These are phyloP conservation scores for Mesorhabditis spiculigera DNA, from an alignment of 2,888 invertebrate genomes.

Conservation along the genomic window DNA sequence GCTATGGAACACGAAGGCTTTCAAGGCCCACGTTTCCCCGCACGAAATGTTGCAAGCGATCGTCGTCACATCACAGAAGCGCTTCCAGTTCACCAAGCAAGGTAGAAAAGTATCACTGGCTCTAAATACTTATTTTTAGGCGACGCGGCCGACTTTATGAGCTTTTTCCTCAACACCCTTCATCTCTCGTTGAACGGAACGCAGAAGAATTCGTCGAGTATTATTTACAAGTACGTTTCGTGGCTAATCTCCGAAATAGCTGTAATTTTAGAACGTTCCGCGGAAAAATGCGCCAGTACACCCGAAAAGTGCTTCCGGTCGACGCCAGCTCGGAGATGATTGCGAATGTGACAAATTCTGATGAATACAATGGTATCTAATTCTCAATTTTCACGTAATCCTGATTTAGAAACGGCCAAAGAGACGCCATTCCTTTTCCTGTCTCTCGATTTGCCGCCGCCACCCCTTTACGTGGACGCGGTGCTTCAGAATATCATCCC, in stretches of 20 bases:
- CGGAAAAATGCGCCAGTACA: conserved; percentile 66
- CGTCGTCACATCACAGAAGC: conserved; percentile 91
- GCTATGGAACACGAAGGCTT: conserved; percentile 96
- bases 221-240: conserved; percentile 73
- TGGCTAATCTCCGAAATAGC: neutral
- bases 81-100: conserved; percentile 97
- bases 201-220: conserved; percentile 66
- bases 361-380: neutral
- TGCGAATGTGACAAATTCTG: neutral
- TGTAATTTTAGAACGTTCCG: conserved; percentile 71
- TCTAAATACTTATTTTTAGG: conserved; percentile 65
- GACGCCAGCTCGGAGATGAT: conserved; percentile 65
- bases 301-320: conserved; percentile 85
- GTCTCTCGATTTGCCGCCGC: conserved; percentile 94
- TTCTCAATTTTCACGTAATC: neutral
- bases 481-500: conserved; percentile 97
- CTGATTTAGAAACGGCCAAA: conserved; percentile 71
- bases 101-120: conserved; percentile 64
- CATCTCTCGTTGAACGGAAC: conserved; percentile 90
- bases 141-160: conserved; percentile 93
- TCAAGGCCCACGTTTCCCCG: conserved; percentile 98
- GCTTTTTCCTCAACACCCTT: conserved; percentile 94
- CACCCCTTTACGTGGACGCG: conserved; percentile 94
- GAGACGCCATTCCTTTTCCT: conserved; percentile 92
- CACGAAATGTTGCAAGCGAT: conserved; percentile 92